phyloP scores from a whole-genome alignment of 2,888 invertebrate genomes.

The Apoda limacodes region DNA sequence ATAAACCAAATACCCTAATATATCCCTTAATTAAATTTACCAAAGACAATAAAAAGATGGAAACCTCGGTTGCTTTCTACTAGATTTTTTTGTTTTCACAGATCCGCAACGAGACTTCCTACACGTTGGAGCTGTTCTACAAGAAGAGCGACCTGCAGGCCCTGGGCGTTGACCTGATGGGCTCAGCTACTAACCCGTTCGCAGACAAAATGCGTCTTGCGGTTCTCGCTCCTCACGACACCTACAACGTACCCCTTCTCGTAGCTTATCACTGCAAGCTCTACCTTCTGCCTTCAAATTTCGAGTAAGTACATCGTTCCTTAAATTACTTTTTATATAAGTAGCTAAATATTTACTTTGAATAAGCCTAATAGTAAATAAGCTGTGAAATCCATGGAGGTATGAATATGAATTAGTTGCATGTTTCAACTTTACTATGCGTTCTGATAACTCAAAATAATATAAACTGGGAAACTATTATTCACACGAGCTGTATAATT shows the following conservation, averaged over 20 bases:
- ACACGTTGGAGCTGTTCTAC: slow-evolving; percentile 80
- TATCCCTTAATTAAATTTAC: no score
- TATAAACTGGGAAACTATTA: no score
- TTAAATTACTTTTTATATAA: slow-evolving; percentile 1
- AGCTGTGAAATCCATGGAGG: not conserved
- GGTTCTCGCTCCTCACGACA: slow-evolving; percentile 79
- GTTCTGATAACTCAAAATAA: no score
- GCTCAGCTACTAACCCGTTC: slow-evolving; percentile 79
- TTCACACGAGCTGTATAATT: no score
- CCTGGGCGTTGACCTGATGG: slow-evolving; percentile 72
- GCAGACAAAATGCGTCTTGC: slow-evolving; percentile 79
- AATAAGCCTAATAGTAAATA: not conserved
- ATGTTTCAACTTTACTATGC: no score
- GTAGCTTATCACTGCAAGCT: slow-evolving; percentile 86
- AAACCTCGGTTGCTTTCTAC: no score
- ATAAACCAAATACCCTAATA: no score
- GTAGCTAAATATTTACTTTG: not conserved
- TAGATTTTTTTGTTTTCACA: no score
- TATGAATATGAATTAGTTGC: no score
- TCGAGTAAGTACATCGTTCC: slow-evolving; percentile 69
- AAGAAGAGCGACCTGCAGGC: slow-evolving; percentile 77
- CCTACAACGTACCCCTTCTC: slow-evolving; percentile 80
- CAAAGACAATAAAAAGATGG: no score
- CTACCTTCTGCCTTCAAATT: slow-evolving; percentile 78
- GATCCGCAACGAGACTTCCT: slow-evolving; percentile 82